These are phyloP conservation scores for Electrona antarctica DNA, from an alignment of 2,113 vertebrate genomes.

Conservation along the genomic window DNA sequence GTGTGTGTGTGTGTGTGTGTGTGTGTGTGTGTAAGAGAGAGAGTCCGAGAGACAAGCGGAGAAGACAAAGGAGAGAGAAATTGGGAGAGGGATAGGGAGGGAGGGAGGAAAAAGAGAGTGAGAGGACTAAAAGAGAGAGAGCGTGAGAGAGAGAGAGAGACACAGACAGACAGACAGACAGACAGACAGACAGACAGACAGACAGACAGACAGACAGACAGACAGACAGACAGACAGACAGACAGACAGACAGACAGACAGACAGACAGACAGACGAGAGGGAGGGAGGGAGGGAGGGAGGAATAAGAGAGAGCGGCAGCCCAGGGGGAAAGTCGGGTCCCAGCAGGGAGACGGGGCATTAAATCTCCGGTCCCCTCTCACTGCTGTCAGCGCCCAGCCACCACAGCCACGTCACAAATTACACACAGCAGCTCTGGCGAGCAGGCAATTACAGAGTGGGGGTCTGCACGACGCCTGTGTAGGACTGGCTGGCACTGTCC, in stretches of 20 bases:
- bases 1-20: too few relatives aligned
- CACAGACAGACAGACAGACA: background rate
- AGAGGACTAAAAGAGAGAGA: background rate
- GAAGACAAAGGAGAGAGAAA: too few relatives aligned
- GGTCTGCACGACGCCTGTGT: slow-evolving; percentile 56
- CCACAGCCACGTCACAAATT: slow-evolving; percentile 63
- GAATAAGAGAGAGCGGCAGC: slow-evolving; percentile 16
- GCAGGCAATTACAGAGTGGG: slow-evolving; percentile 73
- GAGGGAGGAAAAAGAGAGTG: background rate
- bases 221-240: slow-evolving; percentile 10
- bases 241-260: background rate
- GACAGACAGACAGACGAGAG: background rate
- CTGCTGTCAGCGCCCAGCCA: slow-evolving; percentile 51
- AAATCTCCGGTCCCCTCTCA: slow-evolving; percentile 63
- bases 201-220: slow-evolving; percentile 4
- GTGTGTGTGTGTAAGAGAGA: too few relatives aligned
- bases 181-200: background rate
- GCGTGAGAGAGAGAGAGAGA: slow-evolving; percentile 27
- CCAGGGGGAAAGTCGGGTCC: slow-evolving; percentile 34
- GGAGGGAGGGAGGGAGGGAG: slow-evolving; percentile 1
- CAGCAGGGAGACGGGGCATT: slow-evolving; percentile 36
- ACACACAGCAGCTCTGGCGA: slow-evolving; percentile 66
- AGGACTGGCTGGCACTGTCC: slow-evolving; percentile 53
- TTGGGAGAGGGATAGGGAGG: background rate
- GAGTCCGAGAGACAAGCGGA: background rate